Percentiles rank a stretch among this genome's conserved stretches.
phyloP scores from a whole-genome alignment of 30 jellyfish, hydroid and myxozoan species.

The Pseudorhiza aurosa region DNA sequence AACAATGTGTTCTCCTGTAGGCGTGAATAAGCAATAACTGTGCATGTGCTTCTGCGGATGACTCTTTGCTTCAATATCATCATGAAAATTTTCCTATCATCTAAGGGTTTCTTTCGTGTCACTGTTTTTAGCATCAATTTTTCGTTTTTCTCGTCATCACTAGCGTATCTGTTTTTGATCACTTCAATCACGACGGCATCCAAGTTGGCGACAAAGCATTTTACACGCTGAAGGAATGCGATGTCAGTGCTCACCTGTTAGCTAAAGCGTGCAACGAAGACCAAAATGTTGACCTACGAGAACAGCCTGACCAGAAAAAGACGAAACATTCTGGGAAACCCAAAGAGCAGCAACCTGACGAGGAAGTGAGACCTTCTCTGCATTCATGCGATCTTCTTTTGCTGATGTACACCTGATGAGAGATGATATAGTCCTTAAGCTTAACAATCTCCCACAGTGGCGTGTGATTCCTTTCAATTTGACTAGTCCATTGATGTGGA shows the following conservation, averaged over 20 bases:
- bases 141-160: not conserved
- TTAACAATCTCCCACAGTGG: no score
- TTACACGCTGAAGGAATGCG: conserved; percentile 65
- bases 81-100: not conserved
- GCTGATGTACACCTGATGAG: no score
- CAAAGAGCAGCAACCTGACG: not conserved
- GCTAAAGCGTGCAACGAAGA: not conserved
- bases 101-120: not conserved
- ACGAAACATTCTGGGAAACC: conserved; percentile 21
- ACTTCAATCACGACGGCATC: conserved; percentile 69
- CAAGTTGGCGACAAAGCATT: conserved; percentile 94
- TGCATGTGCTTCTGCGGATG: no score
- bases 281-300: not conserved
- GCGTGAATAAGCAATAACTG: no score
- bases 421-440: no score
- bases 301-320: conserved; percentile 29
- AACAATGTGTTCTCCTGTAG: no score
- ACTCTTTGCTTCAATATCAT: no score
- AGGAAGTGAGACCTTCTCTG: not conserved
- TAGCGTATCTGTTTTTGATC: conserved; percentile 47
- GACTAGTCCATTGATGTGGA: no score
- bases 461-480: no score
- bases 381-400: not conserved
- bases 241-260: conserved; percentile 6
- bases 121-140: not conserved